Percentiles rank a stretch among this genome's conserved stretches.
Evolutionary conservation across 1,140 invertebrate genomes (phyloP).

Genomic region (Drosophila kurseongensis): DNA sequence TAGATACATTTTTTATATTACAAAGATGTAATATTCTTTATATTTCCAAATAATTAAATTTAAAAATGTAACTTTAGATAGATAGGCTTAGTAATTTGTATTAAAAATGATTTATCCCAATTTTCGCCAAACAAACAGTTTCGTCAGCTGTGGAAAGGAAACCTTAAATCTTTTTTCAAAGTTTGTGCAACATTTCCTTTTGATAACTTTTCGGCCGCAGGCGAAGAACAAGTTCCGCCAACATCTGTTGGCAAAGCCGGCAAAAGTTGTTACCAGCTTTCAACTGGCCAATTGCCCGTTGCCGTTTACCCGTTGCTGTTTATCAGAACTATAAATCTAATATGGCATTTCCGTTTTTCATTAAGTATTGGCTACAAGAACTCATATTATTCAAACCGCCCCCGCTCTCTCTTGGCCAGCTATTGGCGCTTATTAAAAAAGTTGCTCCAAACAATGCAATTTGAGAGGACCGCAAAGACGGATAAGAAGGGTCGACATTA

Average conservation of each 20-base stretch:
- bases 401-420: constrained; percentile 3
- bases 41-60: too few relatives aligned
- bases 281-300: constrained; percentile 42
- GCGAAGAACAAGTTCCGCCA: constrained; percentile 41
- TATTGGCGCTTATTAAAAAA: constrained; percentile 68
- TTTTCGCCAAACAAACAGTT: constrained; percentile 4
- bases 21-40: too few relatives aligned
- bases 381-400: constrained; percentile 8
- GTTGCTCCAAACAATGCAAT: constrained; percentile 54
- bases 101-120: neutral
- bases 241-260: constrained; percentile 46
- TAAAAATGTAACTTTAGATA: too few relatives aligned
- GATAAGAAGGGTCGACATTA: constrained; percentile 52
- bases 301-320: constrained; percentile 31
- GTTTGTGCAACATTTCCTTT: constrained; percentile 22
- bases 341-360: constrained; percentile 77
- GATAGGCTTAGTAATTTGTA: too few relatives aligned
- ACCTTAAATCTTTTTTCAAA: constrained; percentile 30
- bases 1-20: too few relatives aligned
- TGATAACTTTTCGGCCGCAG: constrained; percentile 17
- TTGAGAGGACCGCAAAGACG: constrained; percentile 22
- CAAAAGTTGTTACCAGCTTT: constrained; percentile 49
- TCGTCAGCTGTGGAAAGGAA: constrained; percentile 1
- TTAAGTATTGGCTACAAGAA: constrained; percentile 71
- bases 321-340: constrained; percentile 75